phyloP scores from a whole-genome alignment of 1,140 invertebrate species.

The Pseudomyrmex dendroicus region DNA sequence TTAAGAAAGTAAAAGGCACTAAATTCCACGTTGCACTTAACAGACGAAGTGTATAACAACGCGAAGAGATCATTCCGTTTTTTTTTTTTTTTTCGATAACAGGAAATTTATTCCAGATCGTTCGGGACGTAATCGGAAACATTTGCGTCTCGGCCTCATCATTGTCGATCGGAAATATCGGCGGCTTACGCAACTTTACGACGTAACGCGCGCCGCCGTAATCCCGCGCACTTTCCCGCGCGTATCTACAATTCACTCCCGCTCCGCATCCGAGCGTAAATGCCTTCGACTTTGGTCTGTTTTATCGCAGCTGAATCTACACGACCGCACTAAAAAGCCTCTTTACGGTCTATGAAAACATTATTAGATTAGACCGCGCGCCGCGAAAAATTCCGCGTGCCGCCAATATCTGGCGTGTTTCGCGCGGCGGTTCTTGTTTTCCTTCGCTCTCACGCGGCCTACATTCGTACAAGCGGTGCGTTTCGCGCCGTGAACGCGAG shows the following conservation, averaged over 20 bases:
- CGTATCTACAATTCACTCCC: conserved; percentile 7
- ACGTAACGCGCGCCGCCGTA: background rate
- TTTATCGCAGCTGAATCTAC: conserved; percentile 31
- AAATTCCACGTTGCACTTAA: conserved; percentile 16
- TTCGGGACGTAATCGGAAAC: conserved; percentile 27
- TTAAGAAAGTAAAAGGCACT: conserved; percentile 6
- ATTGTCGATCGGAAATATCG: conserved; percentile 39
- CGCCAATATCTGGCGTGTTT: conserved; percentile 9
- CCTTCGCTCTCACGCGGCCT: conserved; percentile 8
- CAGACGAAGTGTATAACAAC: background rate
- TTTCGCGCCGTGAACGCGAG: background rate
- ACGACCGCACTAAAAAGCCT: background rate
- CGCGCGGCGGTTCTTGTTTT: background rate
- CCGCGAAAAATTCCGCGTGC: background rate
- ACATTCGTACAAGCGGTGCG: background rate
- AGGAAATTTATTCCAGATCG: conserved; percentile 34
- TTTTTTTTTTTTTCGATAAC: conserved; percentile 10
- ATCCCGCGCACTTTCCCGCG: conserved; percentile 16
- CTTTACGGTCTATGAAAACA: conserved; percentile 18
- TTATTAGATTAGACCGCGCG: conserved; percentile 16
- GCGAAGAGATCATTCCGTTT: conserved; percentile 9
- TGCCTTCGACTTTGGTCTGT: background rate
- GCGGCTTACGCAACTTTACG: conserved; percentile 28
- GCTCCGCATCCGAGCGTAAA: background rate
- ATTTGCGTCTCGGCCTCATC: background rate